Percentiles rank a stretch among this genome's conserved stretches.
Evolutionary conservation across 1,140 invertebrate genomes (phyloP).

Genomic region (Palaemon carinicauda): DNA sequence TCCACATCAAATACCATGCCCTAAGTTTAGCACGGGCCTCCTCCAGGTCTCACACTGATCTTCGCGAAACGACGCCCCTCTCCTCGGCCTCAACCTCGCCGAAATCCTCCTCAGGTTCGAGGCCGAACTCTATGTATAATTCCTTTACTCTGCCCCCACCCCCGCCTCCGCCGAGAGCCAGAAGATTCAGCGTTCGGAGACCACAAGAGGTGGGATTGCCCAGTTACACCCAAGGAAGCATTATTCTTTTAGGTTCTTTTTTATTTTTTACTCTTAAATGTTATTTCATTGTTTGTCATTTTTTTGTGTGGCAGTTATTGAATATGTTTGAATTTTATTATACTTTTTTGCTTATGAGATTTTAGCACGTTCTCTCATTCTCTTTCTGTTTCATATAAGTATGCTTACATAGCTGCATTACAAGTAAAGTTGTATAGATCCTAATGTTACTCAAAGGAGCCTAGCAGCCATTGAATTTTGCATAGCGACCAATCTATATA

Average conservation of each 20-base stretch:
- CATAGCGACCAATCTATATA: no score
- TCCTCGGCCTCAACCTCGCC: slow-evolving; percentile 22
- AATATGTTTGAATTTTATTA: no score
- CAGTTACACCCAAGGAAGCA: not conserved
- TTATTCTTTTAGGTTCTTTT: no score
- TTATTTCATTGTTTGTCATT: no score
- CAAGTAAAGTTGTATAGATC: no score
- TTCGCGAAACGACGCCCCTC: slow-evolving; percentile 24
- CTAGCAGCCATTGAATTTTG: no score
- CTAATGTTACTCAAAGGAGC: no score
- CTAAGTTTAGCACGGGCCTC: slow-evolving; percentile 52
- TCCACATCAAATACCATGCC: slow-evolving; percentile 53
- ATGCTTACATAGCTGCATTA: no score
- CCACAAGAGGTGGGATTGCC: slow-evolving; percentile 48
- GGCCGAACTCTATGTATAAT: slow-evolving; percentile 39
- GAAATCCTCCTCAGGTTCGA: slow-evolving; percentile 10
- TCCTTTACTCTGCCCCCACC: slow-evolving; percentile 52
- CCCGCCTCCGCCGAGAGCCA: slow-evolving; percentile 22
- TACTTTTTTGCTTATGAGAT: not conserved
- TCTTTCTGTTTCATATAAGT: not conserved
- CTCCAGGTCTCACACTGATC: slow-evolving; percentile 56
- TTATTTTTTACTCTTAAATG: no score
- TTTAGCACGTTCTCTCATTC: not conserved
- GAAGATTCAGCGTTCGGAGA: slow-evolving; percentile 43
- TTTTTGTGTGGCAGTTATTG: no score